Conservation (phyloP, 2,888 invertebrate genomes). For the Callosobruchus maculatus region DNA sequence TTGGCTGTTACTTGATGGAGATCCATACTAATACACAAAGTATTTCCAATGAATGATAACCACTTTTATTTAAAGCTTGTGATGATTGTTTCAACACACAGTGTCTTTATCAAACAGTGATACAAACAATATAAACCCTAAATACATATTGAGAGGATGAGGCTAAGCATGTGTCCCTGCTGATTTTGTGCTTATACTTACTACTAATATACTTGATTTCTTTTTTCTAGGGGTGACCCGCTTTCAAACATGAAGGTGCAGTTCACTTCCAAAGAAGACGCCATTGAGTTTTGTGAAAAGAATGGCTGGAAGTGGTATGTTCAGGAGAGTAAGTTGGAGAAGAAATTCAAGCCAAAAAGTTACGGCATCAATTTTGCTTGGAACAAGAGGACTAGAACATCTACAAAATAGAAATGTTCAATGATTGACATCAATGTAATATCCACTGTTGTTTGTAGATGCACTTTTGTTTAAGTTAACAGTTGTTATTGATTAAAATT, state of each 20-base stretch:
- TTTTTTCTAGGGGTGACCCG: conserved; percentile 77
- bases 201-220: background rate
- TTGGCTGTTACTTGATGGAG: too few relatives aligned
- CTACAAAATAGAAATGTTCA: conserved; percentile 72
- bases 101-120: too few relatives aligned
- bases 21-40: too few relatives aligned
- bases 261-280: conserved; percentile 79
- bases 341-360: conserved; percentile 75
- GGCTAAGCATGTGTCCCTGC: too few relatives aligned
- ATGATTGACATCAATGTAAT: background rate
- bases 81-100: too few relatives aligned
- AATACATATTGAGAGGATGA: too few relatives aligned
- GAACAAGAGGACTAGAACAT: conserved; percentile 91
- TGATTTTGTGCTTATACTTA: too few relatives aligned
- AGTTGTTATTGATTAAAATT: background rate
- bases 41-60: too few relatives aligned
- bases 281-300: conserved; percentile 87
- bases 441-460: background rate
- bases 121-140: too few relatives aligned
- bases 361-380: conserved; percentile 95
- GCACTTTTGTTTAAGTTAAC: background rate
- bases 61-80: too few relatives aligned
- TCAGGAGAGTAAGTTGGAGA: conserved; percentile 69
- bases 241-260: conserved; percentile 85
- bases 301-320: conserved; percentile 92